These are phyloP conservation scores for Chaenodraco wilsoni DNA, from an alignment of 2,797 vertebrate genomes.

Conservation along the genomic window DNA sequence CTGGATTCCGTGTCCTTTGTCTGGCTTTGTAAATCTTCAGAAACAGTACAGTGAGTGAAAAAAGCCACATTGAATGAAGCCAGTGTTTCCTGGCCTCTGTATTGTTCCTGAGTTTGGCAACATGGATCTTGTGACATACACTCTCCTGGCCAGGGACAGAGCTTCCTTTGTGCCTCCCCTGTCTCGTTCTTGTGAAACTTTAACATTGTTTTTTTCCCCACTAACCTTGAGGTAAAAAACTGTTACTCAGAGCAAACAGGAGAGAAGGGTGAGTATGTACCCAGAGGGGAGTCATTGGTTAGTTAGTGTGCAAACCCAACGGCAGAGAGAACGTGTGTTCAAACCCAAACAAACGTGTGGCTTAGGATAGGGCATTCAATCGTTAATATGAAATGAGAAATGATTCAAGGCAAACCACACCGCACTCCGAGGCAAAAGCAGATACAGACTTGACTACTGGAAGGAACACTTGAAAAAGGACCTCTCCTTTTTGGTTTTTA, in stretches of 20 bases:
- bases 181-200: constrained; percentile 76
- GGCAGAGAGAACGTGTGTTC: constrained; percentile 70
- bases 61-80: constrained; percentile 75
- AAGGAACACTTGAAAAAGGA: constrained; percentile 58
- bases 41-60: constrained; percentile 63
- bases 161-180: constrained; percentile 76
- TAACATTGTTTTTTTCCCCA: constrained; percentile 64
- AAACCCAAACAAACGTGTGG: constrained; percentile 27
- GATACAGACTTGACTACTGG: constrained; percentile 39
- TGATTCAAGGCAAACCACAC: constrained; percentile 54
- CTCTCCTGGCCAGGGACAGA: constrained; percentile 79
- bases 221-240: constrained; percentile 51
- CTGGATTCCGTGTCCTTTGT: constrained; percentile 75
- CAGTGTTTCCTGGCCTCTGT: constrained; percentile 76
- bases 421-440: constrained; percentile 51
- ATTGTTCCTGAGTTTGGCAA: constrained; percentile 79
- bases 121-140: constrained; percentile 83
- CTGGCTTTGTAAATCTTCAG: constrained; percentile 77
- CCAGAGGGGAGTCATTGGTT: constrained; percentile 30
- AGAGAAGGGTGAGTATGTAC: constrained; percentile 9
- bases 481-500: constrained; percentile 10
- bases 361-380: constrained; percentile 24
- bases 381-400: constrained; percentile 30
- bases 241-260: constrained; percentile 45
- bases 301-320: constrained; percentile 54